Evolutionary conservation across 2,113 vertebrate species (phyloP).

Genomic region (Plectropomus leopardus): DNA sequence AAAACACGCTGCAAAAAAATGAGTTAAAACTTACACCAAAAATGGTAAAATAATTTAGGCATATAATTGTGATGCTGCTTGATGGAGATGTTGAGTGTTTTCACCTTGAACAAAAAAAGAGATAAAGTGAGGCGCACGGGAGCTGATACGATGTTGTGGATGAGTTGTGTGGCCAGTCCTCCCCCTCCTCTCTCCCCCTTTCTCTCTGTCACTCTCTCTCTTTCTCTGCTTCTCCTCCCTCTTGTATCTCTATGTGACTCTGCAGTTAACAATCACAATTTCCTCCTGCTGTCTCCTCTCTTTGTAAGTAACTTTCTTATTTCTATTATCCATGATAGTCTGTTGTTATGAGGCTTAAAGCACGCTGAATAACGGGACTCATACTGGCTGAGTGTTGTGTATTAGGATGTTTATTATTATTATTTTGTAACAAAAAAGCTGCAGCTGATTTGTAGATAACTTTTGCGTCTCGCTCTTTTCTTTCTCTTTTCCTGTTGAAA

Average conservation of each 20-base stretch:
- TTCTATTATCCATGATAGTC: slow-evolving; percentile 5
- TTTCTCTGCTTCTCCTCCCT: slow-evolving; percentile 85
- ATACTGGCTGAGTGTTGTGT: background rate
- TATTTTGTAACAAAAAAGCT: slow-evolving; percentile 29
- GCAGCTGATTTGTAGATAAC: slow-evolving; percentile 43
- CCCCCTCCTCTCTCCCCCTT: slow-evolving; percentile 45
- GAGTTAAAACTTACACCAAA: background rate
- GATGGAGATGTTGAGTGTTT: slow-evolving; percentile 89
- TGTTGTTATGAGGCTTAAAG: background rate
- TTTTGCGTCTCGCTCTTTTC: slow-evolving; percentile 15
- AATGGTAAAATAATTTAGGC: background rate
- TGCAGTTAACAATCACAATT: slow-evolving; percentile 94
- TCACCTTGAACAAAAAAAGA: slow-evolving; percentile 91
- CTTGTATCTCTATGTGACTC: slow-evolving; percentile 93
- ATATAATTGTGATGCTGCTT: slow-evolving; percentile 23
- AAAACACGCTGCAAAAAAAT: background rate
- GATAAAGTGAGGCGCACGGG: slow-evolving; percentile 90
- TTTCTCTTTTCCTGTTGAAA: background rate
- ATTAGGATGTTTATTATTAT: background rate
- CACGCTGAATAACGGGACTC: background rate
- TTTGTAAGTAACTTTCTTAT: slow-evolving; percentile 97
- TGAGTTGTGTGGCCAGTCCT: slow-evolving; percentile 52
- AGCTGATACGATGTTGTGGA: slow-evolving; percentile 90
- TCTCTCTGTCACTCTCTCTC: slow-evolving; percentile 55
- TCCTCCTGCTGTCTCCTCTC: slow-evolving; percentile 92